A percentile compares a stretch with the other conserved stretches of the same genome.
These are phyloP conservation scores for Apodemus sylvaticus DNA, from an alignment of 2,113 vertebrate species.

Conservation along the genomic window DNA sequence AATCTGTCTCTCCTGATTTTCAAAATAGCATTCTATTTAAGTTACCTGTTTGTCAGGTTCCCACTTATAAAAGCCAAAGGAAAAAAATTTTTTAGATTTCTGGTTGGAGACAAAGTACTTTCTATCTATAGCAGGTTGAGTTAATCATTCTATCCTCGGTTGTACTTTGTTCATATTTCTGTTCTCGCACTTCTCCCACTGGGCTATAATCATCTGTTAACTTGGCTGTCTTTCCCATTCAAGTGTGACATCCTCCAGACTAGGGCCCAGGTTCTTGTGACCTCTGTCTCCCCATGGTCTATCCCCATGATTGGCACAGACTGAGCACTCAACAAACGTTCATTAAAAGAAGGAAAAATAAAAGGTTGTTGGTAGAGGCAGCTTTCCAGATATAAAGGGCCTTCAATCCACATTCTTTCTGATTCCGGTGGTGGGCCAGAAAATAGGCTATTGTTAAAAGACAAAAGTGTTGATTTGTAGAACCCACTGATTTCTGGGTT, in stretches of 20 bases:
- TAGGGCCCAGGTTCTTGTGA: slow-evolving; percentile 27
- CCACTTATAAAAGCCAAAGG: slow-evolving; percentile 75
- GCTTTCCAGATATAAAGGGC: background rate
- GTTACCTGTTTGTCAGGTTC: slow-evolving; percentile 77
- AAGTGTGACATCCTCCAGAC: slow-evolving; percentile 26
- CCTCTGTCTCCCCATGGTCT: slow-evolving; percentile 35
- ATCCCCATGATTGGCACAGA: slow-evolving; percentile 16
- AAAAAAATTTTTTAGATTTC: slow-evolving; percentile 62
- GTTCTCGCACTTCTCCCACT: slow-evolving; percentile 46
- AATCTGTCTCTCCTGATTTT: slow-evolving; percentile 74
- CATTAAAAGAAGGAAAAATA: slow-evolving; percentile 39
- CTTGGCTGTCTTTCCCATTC: slow-evolving; percentile 46
- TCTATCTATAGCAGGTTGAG: slow-evolving; percentile 57
- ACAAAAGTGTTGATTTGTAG: background rate
- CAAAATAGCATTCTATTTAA: slow-evolving; percentile 72
- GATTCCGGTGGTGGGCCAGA: background rate
- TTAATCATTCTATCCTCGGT: slow-evolving; percentile 65
- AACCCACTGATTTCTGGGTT: slow-evolving; percentile 11
- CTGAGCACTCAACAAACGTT: slow-evolving; percentile 29
- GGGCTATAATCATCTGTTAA: slow-evolving; percentile 55
- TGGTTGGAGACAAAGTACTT: slow-evolving; percentile 63
- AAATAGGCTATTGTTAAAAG: background rate
- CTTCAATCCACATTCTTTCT: slow-evolving; percentile 30
- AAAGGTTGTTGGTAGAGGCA: slow-evolving; percentile 38
- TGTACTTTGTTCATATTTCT: slow-evolving; percentile 58